These are phyloP conservation scores for Tholera decimalis DNA, from an alignment of 2,888 invertebrate genomes.

Conservation along the genomic window DNA sequence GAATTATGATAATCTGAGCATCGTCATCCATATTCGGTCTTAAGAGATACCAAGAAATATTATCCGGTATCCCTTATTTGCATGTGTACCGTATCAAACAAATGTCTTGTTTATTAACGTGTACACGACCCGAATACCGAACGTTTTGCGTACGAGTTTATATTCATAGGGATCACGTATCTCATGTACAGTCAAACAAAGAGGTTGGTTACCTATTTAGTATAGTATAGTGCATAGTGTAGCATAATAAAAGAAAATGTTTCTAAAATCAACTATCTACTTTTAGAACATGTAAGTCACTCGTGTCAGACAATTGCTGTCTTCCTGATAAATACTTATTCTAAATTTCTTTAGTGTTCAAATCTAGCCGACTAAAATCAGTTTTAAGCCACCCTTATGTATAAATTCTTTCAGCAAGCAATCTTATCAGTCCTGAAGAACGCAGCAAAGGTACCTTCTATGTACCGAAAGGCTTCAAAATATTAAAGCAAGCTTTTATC, in stretches of 20 bases:
- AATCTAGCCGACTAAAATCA: no score
- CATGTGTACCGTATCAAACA: conserved; percentile 63
- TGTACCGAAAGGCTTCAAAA: background rate
- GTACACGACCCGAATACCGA: conserved; percentile 62
- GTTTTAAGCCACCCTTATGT: no score
- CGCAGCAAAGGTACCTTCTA: background rate
- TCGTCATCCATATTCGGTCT: conserved; percentile 30
- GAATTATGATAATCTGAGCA: conserved; percentile 27
- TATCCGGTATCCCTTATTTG: conserved; percentile 56
- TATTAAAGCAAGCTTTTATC: background rate
- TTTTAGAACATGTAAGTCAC: background rate
- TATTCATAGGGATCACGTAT: conserved; percentile 63
- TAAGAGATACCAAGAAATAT: conserved; percentile 43
- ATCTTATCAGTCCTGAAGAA: no score
- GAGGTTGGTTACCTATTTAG: background rate
- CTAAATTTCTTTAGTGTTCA: background rate
- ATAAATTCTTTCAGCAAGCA: no score
- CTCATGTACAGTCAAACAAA: conserved; percentile 28
- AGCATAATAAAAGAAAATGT: no score
- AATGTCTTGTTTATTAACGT: conserved; percentile 67
- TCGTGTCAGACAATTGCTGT: no score
- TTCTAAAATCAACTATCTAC: background rate
- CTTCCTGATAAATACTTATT: no score
- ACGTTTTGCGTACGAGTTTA: conserved; percentile 53
- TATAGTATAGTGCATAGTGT: no score